These are phyloP conservation scores for Forpus xanthops DNA, from an alignment of 2,797 vertebrate genomes.

Conservation along the genomic window DNA sequence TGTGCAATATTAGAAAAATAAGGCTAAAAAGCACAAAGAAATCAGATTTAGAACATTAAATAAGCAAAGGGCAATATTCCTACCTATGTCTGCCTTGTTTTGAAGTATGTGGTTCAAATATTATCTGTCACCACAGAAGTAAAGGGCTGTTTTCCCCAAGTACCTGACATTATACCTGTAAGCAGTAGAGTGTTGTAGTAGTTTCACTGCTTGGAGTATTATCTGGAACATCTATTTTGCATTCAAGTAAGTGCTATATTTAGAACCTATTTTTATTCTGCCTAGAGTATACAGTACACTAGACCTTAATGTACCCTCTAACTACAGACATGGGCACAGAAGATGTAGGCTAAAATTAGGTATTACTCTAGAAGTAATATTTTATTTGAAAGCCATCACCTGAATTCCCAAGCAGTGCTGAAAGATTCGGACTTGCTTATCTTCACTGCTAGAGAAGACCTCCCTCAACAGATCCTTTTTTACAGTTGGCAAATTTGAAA, in stretches of 20 bases:
- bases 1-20: neutral
- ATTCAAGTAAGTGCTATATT: conserved; percentile 54
- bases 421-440: neutral
- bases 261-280: conserved; percentile 61
- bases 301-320: conserved; percentile 66
- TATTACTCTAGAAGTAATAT: conserved; percentile 40
- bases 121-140: neutral
- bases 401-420: conserved; percentile 29
- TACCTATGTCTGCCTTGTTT: neutral
- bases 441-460: conserved; percentile 21
- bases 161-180: neutral
- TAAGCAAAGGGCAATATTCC: neutral
- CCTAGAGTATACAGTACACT: conserved; percentile 27
- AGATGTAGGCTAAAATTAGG: conserved; percentile 56
- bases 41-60: neutral
- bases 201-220: conserved; percentile 8
- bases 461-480: conserved; percentile 31
- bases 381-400: conserved; percentile 35
- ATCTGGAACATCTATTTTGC: conserved; percentile 28
- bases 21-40: conserved; percentile 5
- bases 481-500: conserved; percentile 19
- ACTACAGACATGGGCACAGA: conserved; percentile 38
- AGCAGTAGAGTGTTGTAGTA: neutral
- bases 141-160: neutral
- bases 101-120: neutral